phyloP scores from a whole-genome alignment of 2,113 vertebrate genomes.

The Sardina pilchardus region DNA sequence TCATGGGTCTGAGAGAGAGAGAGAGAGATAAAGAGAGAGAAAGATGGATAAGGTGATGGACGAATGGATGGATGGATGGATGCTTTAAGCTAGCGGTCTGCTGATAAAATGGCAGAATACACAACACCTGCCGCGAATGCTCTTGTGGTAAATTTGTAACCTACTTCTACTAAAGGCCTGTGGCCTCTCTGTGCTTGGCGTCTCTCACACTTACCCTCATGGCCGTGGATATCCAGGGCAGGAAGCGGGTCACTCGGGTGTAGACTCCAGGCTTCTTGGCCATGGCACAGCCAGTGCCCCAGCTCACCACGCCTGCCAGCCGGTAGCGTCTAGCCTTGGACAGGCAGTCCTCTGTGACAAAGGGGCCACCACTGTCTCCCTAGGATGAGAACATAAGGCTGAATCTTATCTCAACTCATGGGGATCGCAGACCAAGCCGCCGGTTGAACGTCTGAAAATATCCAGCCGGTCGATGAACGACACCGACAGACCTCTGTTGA shows the following conservation, averaged over 20 bases:
- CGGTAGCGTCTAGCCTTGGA: conserved; percentile 81
- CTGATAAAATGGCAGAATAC: neutral
- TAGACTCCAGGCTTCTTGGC: conserved; percentile 89
- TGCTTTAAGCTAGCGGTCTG: neutral
- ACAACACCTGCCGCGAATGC: no score
- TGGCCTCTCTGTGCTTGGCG: neutral
- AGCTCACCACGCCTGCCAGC: conserved; percentile 86
- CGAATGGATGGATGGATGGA: neutral
- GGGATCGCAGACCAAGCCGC: no score
- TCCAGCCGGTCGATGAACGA: no score
- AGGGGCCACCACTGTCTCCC: conserved; percentile 90
- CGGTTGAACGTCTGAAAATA: no score
- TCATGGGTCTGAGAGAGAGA: conserved; percentile 65
- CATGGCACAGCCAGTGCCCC: conserved; percentile 88
- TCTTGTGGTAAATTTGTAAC: neutral
- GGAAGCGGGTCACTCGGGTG: conserved; percentile 83
- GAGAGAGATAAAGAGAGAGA: conserved; percentile 30
- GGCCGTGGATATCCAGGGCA: conserved; percentile 84
- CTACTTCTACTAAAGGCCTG: neutral
- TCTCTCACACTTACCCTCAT: conserved; percentile 77
- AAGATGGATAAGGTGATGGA: conserved; percentile 3
- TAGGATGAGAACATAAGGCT: conserved; percentile 44
- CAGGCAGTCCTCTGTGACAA: conserved; percentile 82
- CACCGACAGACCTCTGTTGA: no score
- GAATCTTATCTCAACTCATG: neutral